Conservation (phyloP, 2,888 invertebrate genomes). For the Strigamia transsilvanica region DNA sequence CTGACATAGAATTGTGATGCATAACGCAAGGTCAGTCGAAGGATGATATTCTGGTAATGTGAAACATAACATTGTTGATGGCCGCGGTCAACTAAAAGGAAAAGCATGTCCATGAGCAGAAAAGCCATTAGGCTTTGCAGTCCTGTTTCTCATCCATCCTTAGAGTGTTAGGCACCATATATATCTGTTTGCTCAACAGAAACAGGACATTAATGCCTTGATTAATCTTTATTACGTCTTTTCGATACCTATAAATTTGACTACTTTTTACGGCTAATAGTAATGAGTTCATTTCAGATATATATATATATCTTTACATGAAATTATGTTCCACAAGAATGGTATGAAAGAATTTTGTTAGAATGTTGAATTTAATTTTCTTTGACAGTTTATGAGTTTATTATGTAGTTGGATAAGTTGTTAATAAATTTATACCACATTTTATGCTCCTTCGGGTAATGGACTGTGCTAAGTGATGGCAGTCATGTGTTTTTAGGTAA, state of each 20-base stretch:
- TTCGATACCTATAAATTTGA: neutral
- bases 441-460: no score
- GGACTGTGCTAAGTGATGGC: no score
- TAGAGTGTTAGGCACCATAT: slow-evolving; percentile 28
- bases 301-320: no score
- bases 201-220: slow-evolving; percentile 20
- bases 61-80: slow-evolving; percentile 49
- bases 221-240: slow-evolving; percentile 24
- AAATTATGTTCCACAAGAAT: no score
- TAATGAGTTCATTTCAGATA: no score
- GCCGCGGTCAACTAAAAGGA: slow-evolving; percentile 48
- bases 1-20: slow-evolving; percentile 32
- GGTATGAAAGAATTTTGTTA: no score
- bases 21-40: slow-evolving; percentile 32
- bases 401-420: no score
- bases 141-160: slow-evolving; percentile 40
- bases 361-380: no score
- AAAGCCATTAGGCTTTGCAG: slow-evolving; percentile 42
- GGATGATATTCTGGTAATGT: slow-evolving; percentile 41
- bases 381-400: no score
- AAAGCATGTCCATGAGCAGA: slow-evolving; percentile 34
- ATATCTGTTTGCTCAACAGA: slow-evolving; percentile 42
- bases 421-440: no score
- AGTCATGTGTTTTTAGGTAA: no score
- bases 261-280: no score